Base-by-base conservation (phyloP, 2,113 vertebrate genomes). In the Pomatostomus ruficeps region DNA sequence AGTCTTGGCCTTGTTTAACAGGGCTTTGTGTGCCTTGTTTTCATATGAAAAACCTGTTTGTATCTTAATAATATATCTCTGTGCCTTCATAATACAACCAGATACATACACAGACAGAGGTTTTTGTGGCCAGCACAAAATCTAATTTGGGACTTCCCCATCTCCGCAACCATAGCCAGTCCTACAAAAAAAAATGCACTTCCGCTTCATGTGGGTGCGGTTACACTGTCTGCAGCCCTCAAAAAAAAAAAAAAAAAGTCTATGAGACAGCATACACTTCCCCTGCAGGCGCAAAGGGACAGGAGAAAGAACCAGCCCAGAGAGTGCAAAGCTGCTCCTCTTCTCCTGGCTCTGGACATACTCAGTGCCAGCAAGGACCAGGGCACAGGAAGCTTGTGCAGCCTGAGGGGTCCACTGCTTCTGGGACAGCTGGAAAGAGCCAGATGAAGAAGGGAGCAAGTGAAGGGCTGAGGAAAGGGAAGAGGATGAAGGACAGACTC, bases 101-200 rank as follows among this genome's bases (percentile, higher is more conserved):
- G 73, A 84, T 28, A 58, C 48, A 87, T 15, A 62, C 52, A 83
- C 11, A 11, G 58, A 70, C 45, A 68, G 90, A 85, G 38, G 70
- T 3, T 74, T 87, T 87, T 89, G 93, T 0, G 33, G 93, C 14
- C 7, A 9, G 77, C 55, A 77, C 36, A 51, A 59, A 74, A 63
- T 78, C 89, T 94, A 87, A 78, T 93, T n/a, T 68, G 66, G 78
- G 93, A 95, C 85, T 94, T 96, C 91, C 88, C 66, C 88, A 82
- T 61, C 73, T 61, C 84, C 3, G 0, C 61, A 82, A 45, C 29
- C n/a, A 11, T 33, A 72, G n/a, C 31, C 70, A 36, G 61, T 31
- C 21, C 65, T 84, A 79, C 1, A 42, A 54, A 85, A 68, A 83
- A 82, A 61, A 5, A 4, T 1, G 24, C 3, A 21, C 72, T 92